A percentile compares a stretch with the other conserved stretches of the same genome.
Conservation (phyloP, 1,140 invertebrate species). For the Batillaria attramentaria region DNA sequence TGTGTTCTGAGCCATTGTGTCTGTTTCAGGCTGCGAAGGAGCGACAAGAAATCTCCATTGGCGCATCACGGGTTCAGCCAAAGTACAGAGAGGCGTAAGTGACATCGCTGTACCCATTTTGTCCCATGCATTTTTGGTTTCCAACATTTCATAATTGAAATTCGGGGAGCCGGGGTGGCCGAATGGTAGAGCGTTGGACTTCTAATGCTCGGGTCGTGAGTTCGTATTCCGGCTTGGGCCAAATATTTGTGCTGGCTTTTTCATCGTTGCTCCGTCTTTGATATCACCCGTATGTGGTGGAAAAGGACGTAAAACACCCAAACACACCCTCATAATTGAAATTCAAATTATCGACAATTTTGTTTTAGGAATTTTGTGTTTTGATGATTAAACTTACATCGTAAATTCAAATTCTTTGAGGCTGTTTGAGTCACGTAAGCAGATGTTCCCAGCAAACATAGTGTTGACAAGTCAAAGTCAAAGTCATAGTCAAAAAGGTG, state of each 20-base stretch:
- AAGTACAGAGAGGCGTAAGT: conserved; percentile 66
- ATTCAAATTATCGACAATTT: background rate
- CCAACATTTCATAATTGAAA: no score
- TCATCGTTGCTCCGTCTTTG: no score
- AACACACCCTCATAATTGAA: no score
- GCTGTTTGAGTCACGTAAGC: background rate
- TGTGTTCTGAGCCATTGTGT: no score
- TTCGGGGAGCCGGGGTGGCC: no score
- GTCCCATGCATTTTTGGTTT: background rate
- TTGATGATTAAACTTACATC: background rate
- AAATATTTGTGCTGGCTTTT: no score
- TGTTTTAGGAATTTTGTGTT: background rate
- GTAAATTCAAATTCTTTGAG: background rate
- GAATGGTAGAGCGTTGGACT: no score
- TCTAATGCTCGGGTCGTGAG: no score
- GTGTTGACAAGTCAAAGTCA: background rate
- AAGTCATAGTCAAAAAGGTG: background rate
- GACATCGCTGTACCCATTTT: background rate
- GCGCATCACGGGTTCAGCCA: conserved; percentile 65
- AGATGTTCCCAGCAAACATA: background rate
- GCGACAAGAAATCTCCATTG: conserved; percentile 66
- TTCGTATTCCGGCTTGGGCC: no score
- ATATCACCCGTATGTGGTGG: no score
- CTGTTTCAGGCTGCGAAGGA: conserved; percentile 64
- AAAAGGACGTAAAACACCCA: no score